These are phyloP conservation scores for Drosophila cognata DNA, from an alignment of 2,888 invertebrate species.

Conservation along the genomic window DNA sequence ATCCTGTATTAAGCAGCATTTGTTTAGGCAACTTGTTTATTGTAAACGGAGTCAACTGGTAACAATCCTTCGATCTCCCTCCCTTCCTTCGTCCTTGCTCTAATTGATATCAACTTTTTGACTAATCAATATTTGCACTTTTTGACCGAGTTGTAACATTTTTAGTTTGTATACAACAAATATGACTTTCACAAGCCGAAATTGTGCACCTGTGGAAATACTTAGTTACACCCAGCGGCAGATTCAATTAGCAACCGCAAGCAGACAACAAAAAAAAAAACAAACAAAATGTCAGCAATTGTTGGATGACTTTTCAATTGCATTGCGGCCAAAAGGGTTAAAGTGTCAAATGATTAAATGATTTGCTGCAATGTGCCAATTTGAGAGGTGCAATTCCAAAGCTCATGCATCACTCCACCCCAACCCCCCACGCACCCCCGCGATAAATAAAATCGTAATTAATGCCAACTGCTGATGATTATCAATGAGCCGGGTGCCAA, in stretches of 20 bases:
- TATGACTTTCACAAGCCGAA: background rate
- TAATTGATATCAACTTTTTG: background rate
- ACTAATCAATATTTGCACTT: background rate
- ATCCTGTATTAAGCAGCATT: background rate
- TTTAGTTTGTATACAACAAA: background rate
- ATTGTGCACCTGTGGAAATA: background rate
- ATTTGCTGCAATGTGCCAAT: slow-evolving; percentile 11
- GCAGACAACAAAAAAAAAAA: background rate
- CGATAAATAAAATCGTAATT: slow-evolving; percentile 21
- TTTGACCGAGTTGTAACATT: background rate
- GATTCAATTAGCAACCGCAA: background rate
- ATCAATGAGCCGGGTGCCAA: slow-evolving; percentile 1
- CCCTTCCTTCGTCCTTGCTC: background rate
- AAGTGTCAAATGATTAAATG: slow-evolving; percentile 3
- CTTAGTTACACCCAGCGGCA: background rate
- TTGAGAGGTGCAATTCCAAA: slow-evolving; percentile 4
- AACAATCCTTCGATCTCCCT: background rate
- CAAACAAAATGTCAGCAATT: slow-evolving; percentile 10
- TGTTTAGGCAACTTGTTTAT: background rate
- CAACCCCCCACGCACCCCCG: background rate
- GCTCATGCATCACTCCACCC: background rate
- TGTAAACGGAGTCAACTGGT: background rate
- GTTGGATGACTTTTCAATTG: slow-evolving; percentile 37
- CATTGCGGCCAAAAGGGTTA: background rate
- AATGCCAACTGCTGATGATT: slow-evolving; percentile 17